Evolutionary conservation across 2,113 vertebrate species (phyloP).

Genomic region (Daboia siamensis): DNA sequence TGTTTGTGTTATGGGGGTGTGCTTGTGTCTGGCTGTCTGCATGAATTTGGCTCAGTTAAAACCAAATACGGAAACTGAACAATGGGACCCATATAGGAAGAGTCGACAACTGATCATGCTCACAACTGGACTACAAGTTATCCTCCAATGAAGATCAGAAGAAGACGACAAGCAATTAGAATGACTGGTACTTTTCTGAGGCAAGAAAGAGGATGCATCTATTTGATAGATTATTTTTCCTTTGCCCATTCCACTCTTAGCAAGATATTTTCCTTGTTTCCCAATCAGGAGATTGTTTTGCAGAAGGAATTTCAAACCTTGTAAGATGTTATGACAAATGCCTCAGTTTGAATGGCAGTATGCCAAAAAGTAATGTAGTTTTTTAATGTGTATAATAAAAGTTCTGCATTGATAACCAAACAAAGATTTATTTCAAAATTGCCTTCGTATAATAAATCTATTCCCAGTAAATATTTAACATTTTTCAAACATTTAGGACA

Average conservation of each 20-base stretch:
- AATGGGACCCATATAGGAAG: background rate
- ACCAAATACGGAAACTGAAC: background rate
- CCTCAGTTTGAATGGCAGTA: too few relatives aligned
- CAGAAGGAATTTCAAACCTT: too few relatives aligned
- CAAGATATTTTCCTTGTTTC: background rate
- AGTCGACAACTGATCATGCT: background rate
- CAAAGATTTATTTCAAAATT: too few relatives aligned
- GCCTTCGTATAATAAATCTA: background rate
- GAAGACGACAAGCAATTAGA: background rate
- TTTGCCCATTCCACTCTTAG: background rate
- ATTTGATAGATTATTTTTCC: background rate
- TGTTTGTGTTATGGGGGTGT: background rate
- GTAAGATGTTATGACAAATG: too few relatives aligned
- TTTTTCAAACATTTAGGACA: background rate
- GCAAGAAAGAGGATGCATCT: background rate
- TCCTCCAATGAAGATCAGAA: background rate
- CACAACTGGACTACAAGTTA: background rate
- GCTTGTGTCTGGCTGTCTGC: background rate
- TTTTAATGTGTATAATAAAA: too few relatives aligned
- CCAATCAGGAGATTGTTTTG: background rate
- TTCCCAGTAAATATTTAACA: background rate
- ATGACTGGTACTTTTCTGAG: background rate
- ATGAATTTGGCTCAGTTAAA: background rate
- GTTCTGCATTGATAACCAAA: too few relatives aligned
- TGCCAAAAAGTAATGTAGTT: too few relatives aligned